Conservation (phyloP, 2,888 invertebrate genomes). For the Perizoma flavofasciatum region DNA sequence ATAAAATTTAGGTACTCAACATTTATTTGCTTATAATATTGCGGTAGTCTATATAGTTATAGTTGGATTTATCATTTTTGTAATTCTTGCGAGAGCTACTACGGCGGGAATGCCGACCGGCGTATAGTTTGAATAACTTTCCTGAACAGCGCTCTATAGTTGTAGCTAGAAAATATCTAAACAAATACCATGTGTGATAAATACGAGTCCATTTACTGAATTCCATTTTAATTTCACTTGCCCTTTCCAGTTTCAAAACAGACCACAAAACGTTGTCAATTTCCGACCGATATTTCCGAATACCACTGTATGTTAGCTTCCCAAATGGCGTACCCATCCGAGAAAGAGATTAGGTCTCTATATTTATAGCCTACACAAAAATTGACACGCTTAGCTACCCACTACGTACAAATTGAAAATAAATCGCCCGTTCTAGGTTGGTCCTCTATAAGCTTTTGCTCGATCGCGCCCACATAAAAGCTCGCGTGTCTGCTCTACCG, state of each 20-base stretch:
- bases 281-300: conserved; percentile 27
- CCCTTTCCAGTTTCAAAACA: no score
- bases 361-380: conserved; percentile 33
- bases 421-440: conserved; percentile 29
- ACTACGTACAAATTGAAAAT: conserved; percentile 34
- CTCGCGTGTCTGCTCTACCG: conserved; percentile 37
- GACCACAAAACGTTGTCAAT: conserved; percentile 10
- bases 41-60: no score
- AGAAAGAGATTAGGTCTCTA: conserved; percentile 32
- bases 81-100: conserved; percentile 1
- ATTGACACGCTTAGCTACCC: conserved; percentile 26
- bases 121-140: conserved; percentile 7
- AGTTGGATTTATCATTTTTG: neutral
- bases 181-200: no score
- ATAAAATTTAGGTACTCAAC: no score
- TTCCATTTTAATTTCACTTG: no score
- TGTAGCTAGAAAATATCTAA: no score
- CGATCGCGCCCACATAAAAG: conserved; percentile 25
- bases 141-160: neutral
- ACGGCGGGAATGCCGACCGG: neutral
- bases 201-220: no score
- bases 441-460: conserved; percentile 26
- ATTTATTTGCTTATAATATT: no score
- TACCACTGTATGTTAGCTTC: conserved; percentile 25
- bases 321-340: conserved; percentile 22